Base-by-base conservation (phyloP, 2,888 invertebrate species). In the Stegana nigrithorax region DNA sequence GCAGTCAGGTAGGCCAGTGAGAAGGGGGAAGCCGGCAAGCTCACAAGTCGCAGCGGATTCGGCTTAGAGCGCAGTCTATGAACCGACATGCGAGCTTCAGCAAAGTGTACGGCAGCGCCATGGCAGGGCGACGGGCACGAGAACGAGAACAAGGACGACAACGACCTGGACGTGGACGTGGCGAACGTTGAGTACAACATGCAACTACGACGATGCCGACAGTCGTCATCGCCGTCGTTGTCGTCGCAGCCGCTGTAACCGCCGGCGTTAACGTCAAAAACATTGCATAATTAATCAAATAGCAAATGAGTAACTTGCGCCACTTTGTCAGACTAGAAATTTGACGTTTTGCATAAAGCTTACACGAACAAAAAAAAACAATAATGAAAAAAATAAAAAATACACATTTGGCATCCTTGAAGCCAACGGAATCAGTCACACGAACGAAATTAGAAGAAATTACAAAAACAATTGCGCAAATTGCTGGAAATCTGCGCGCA, bases 261-360 rank as follows among this genome's bases (percentile, higher is more conserved):
- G n/a, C n/a, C n/a, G n/a, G 42, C 17, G 23, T 12, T 29, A 26
- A 21, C 17, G 21, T 21, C 42, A 36, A 36, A 50, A 36, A 50
- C 29, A 1, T 6, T 55, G 29, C 8, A 63, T 23, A 55, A 55
- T 45, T 60, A 59, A 59, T 51, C 50, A 60, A 51, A 59, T 62
- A 45, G 29, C 42, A 56, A 25, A 47, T 56, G 36, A 36, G 45
- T 32, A 39, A 6, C 39, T 39, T 17, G 39, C n/a, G n/a, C n/a
- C n/a, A n/a, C n/a, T n/a, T n/a, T n/a, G n/a, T n/a, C n/a, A n/a
- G n/a, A n/a, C 39, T 29, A 39, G 17, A 39, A 39, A 17, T 39
- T 39, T 39, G 39, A 39, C n/a, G 39, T 39, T 10, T 10, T 39
- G 17, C 14, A 39, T 39, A n/a, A 14, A 51, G 12, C 26, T 4